Evolutionary conservation across 2,888 invertebrate species (phyloP).

Genomic region (Osmoderma eremita): DNA sequence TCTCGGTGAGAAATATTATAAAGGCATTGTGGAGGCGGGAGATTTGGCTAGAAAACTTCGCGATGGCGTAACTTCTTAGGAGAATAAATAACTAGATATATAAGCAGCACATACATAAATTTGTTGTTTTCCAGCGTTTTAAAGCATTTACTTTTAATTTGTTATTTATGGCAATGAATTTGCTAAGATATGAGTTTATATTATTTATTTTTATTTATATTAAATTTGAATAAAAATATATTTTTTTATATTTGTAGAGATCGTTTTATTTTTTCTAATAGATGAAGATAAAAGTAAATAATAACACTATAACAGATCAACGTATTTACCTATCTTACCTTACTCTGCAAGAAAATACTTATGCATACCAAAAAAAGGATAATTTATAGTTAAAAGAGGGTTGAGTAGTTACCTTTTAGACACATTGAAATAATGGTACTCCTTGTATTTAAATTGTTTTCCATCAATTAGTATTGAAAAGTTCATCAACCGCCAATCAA

Average conservation of each 20-base stretch:
- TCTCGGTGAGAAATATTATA: slow-evolving; percentile 69
- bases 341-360: too few species aligned
- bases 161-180: slow-evolving; percentile 10
- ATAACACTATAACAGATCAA: too few species aligned
- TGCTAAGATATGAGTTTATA: not conserved
- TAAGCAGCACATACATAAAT: not conserved
- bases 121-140: slow-evolving; percentile 11
- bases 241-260: slow-evolving; percentile 30
- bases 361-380: too few species aligned
- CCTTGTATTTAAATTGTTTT: too few species aligned
- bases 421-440: too few species aligned
- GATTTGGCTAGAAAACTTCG: slow-evolving; percentile 53
- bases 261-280: slow-evolving; percentile 13
- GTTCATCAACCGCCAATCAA: too few species aligned
- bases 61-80: slow-evolving; percentile 5
- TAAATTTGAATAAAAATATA: slow-evolving; percentile 23
- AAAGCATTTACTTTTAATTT: slow-evolving; percentile 3
- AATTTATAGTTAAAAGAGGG: too few species aligned
- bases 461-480: too few species aligned
- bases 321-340: too few species aligned
- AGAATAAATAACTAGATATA: slow-evolving; percentile 2
- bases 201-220: slow-evolving; percentile 31
- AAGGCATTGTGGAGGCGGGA: slow-evolving; percentile 70
- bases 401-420: too few species aligned
- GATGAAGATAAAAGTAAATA: too few species aligned